Percentiles rank a stretch among this genome's conserved stretches.
phyloP scores from a whole-genome alignment of 2,797 vertebrate genomes.

The Danio jaintianensis region DNA sequence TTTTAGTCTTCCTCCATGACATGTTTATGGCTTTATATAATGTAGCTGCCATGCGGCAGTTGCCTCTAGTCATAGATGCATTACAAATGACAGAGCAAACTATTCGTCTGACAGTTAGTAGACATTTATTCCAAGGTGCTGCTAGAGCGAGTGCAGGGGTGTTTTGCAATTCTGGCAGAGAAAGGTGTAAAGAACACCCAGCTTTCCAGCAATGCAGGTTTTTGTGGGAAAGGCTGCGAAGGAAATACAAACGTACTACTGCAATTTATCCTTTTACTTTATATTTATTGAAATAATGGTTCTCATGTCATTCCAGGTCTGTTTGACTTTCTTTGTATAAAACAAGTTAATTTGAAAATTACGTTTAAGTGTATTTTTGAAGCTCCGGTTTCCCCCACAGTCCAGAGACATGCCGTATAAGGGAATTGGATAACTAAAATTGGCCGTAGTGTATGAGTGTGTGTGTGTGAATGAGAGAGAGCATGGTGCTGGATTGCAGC shows the following conservation, averaged over 20 bases:
- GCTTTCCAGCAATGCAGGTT: slow-evolving; percentile 22
- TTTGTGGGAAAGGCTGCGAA: not conserved
- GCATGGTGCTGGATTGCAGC: no score
- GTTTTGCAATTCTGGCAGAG: slow-evolving; percentile 6
- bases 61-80: slow-evolving; percentile 54
- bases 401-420: no score
- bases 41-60: slow-evolving; percentile 57
- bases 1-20: slow-evolving; percentile 66
- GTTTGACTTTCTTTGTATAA: no score
- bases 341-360: no score
- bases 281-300: not conserved
- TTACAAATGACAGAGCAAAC: slow-evolving; percentile 57
- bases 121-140: slow-evolving; percentile 14
- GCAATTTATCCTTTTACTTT: not conserved
- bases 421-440: no score
- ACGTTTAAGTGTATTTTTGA: no score
- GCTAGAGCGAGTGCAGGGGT: not conserved
- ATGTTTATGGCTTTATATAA: slow-evolving; percentile 70
- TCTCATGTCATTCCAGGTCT: no score
- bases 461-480: no score
- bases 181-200: not conserved
- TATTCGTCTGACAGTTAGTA: slow-evolving; percentile 61
- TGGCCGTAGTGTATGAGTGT: no score
- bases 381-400: no score
- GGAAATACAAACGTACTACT: not conserved